Conservation (phyloP, 2,888 invertebrate species). For the Ernsta delagoae region DNA sequence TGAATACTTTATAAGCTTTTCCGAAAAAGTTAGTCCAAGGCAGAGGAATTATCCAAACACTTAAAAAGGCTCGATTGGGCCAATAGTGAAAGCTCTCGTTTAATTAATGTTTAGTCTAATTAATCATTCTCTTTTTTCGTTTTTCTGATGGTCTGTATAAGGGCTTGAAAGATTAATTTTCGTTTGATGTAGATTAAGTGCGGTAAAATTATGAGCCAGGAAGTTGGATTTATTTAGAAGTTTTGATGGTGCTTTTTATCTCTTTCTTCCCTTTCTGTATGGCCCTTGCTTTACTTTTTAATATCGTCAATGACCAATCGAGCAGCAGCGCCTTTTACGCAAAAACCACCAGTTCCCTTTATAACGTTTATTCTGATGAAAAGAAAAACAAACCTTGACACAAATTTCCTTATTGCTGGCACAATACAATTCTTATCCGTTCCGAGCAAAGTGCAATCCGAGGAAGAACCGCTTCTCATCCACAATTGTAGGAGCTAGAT, state of each 20-base stretch:
- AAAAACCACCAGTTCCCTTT: neutral
- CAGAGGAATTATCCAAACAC: neutral
- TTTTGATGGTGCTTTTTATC: too few relatives aligned
- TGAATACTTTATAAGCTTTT: neutral
- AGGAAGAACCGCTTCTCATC: neutral
- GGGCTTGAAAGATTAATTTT: neutral
- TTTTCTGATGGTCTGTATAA: neutral
- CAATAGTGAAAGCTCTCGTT: neutral
- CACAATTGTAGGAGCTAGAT: neutral
- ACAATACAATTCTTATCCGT: constrained; percentile 1
- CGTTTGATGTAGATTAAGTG: neutral
- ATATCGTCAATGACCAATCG: neutral
- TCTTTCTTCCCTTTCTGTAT: too few relatives aligned
- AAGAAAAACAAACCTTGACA: constrained; percentile 2
- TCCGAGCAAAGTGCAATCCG: neutral
- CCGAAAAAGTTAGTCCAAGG: neutral
- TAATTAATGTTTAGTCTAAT: constrained; percentile 2
- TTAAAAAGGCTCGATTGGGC: neutral
- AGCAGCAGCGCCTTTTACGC: neutral
- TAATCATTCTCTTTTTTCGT: neutral
- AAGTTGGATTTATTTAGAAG: neutral
- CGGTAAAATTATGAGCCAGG: neutral
- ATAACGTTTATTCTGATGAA: neutral
- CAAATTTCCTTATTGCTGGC: neutral
- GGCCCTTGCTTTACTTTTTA: too few relatives aligned